A percentile compares a stretch with the other conserved stretches of the same genome.
These are phyloP conservation scores for Pituophis catenifer DNA, from an alignment of 2,113 vertebrate genomes.

Conservation along the genomic window DNA sequence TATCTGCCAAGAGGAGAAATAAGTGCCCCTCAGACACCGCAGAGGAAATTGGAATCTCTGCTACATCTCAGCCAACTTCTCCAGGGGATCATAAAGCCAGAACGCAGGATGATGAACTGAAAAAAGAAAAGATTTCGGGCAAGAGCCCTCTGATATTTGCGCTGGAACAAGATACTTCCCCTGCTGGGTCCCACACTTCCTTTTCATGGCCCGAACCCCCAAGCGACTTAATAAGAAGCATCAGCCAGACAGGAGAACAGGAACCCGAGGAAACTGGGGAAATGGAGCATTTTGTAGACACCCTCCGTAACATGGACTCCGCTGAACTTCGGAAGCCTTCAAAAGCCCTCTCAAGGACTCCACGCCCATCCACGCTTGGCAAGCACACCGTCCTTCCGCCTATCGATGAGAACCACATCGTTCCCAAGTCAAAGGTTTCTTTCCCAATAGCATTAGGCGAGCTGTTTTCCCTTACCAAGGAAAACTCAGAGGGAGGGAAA, in stretches of 20 bases:
- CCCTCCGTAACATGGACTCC: conserved; percentile 84
- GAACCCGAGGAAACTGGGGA: conserved; percentile 69
- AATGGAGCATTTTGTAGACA: conserved; percentile 86
- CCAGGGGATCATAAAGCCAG: neutral
- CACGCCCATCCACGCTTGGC: conserved; percentile 50
- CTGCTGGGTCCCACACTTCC: neutral
- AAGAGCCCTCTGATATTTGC: neutral
- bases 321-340: conserved; percentile 68
- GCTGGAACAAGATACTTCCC: neutral
- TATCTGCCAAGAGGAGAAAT: neutral
- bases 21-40: accelerated
- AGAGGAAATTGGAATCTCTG: accelerated
- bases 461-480: neutral
- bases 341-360: conserved; percentile 54
- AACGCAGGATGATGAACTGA: neutral
- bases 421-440: conserved; percentile 32
- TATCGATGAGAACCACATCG: conserved; percentile 79
- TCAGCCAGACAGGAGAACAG: neutral
- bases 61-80: accelerated
- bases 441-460: conserved; percentile 32
- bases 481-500: accelerated
- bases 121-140: accelerated
- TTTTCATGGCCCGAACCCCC: neutral
- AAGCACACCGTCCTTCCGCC: conserved; percentile 67
- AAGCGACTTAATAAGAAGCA: neutral